These are phyloP conservation scores for Acronicta alni DNA, from an alignment of 2,888 invertebrate genomes.

Conservation along the genomic window DNA sequence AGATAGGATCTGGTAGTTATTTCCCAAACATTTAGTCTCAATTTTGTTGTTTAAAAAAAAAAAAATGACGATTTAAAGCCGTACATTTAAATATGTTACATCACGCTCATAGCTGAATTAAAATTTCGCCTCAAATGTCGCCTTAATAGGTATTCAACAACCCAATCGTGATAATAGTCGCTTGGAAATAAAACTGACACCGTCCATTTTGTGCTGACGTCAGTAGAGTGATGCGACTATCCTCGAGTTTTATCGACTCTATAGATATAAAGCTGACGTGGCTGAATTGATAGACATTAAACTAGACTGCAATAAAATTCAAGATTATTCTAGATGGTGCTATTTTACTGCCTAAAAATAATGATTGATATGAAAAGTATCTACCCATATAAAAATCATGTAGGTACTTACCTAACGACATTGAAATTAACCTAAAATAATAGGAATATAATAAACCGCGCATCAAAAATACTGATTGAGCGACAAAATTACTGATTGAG, in stretches of 20 bases:
- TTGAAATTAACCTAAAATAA: no score
- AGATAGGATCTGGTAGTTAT: background rate
- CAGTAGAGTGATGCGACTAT: slow-evolving; percentile 16
- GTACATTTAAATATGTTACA: no score
- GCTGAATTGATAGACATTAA: background rate
- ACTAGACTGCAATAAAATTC: slow-evolving; percentile 1
- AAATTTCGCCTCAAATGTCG: background rate
- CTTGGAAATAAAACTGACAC: slow-evolving; percentile 10
- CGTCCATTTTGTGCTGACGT: slow-evolving; percentile 22
- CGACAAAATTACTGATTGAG: no score
- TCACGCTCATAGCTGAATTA: slow-evolving; percentile 6
- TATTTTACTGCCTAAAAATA: background rate
- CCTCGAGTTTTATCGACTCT: slow-evolving; percentile 14
- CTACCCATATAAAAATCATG: no score
- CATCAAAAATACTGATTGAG: no score
- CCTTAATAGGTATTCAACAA: background rate
- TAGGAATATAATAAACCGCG: no score
- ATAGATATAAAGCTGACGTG: slow-evolving; percentile 12
- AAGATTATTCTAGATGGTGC: background rate
- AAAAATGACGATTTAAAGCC: no score
- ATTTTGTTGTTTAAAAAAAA: no score
- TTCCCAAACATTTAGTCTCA: slow-evolving; percentile 14
- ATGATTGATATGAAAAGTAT: background rate
- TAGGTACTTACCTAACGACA: no score
- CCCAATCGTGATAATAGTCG: background rate